Base-by-base conservation (phyloP, 2,113 vertebrate species). In the Centropristis striata region DNA sequence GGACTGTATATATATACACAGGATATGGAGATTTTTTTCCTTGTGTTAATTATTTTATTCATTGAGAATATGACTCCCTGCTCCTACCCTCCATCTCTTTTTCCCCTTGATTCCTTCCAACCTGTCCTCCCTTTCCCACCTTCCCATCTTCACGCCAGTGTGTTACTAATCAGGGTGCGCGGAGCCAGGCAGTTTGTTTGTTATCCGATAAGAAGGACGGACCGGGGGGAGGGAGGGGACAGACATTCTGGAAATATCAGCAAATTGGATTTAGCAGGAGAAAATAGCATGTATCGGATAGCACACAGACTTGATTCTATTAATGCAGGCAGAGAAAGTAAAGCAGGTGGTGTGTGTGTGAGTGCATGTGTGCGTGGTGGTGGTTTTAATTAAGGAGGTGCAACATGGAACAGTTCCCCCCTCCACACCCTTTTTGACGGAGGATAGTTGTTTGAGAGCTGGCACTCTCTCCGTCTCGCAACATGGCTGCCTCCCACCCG, bases 241-340 rank as follows among this genome's bases (percentile, higher is more conserved):
- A 72, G 59, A 42, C 57, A 67, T 81, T 85, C 73, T 81, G 70
- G 73, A 91, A 91, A 90, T 87, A 91, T 89, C 83, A 65, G 75
- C 76, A 89, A 91, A 92, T 91, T 92, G 72, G 85, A 90, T 92
- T 92, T 81, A 89, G 75, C 36, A 60, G 72, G 70, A 85, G 72
- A 88, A 86, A 88, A 85, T 82, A 80, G 68, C 39, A 80, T 72
- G 77, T 84, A 88, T 88, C 82, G 87, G 86, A 87, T 91, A 27
- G 70, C 78, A 60, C 18, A 53, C 87, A 67, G 78, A 58, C 75
- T 57, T 63, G 82, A 91, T 89, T 88, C 73, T 75, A 68, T 81
- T 83, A 80, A 86, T 71, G 79, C 64, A 14, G 60, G 41, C 9
- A 2, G 68, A 64, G 49, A 37, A n/a, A 61, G 70, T 75, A 76